A percentile compares a stretch with the other conserved stretches of the same genome.
Evolutionary conservation across 2,797 vertebrate genomes (phyloP).

Genomic region (Tolypeutes matacus): DNA sequence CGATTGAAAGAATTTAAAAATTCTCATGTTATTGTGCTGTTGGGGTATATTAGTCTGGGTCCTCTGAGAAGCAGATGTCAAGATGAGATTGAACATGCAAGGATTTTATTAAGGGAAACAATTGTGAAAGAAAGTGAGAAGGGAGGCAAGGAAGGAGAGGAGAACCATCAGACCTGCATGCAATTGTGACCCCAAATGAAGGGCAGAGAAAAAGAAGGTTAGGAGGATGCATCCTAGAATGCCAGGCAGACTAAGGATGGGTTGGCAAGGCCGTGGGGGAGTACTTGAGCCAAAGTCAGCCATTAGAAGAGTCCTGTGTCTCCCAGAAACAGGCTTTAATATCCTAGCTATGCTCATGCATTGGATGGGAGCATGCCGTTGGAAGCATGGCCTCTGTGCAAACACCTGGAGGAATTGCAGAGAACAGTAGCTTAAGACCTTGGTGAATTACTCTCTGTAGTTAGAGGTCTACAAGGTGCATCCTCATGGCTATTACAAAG

Average conservation of each 20-base stretch:
- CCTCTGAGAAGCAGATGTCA: background rate
- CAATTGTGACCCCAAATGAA: background rate
- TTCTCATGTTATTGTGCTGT: background rate
- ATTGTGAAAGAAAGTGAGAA: background rate
- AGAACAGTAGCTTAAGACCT: background rate
- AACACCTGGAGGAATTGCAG: background rate
- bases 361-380: too few species aligned
- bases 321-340: background rate
- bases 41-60: background rate
- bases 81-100: too few species aligned
- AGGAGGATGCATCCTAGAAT: too few species aligned
- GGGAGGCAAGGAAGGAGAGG: background rate
- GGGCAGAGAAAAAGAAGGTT: background rate
- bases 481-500: too few species aligned
- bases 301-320: background rate
- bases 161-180: background rate
- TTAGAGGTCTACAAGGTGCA: background rate
- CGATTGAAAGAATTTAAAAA: background rate
- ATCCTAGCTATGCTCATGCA: background rate
- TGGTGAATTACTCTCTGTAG: background rate
- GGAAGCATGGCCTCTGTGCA: background rate
- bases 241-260: background rate
- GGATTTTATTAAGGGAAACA: background rate
- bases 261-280: background rate
- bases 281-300: background rate